These are phyloP conservation scores for Serripes groenlandicus DNA, from an alignment of 2,888 invertebrate genomes.

Conservation along the genomic window DNA sequence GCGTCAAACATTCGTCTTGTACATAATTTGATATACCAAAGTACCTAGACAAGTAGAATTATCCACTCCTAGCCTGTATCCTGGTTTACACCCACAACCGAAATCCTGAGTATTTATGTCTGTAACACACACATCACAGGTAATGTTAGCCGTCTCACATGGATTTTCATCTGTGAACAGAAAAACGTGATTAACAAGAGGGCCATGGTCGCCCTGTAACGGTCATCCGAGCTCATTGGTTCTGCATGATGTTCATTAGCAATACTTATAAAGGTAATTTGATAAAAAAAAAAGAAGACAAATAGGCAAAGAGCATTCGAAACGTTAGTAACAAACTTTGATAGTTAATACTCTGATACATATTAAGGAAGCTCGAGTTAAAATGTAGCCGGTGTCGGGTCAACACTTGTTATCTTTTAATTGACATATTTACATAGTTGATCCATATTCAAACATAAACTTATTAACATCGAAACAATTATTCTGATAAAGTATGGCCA, in stretches of 20 bases:
- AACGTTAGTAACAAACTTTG: not conserved
- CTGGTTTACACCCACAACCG: conserved; percentile 20
- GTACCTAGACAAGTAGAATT: conserved; percentile 32
- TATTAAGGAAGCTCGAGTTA: too few species aligned
- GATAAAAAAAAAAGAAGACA: not conserved
- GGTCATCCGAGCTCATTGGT: not conserved
- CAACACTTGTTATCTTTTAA: not conserved
- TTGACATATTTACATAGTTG: not conserved
- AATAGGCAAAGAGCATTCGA: not conserved
- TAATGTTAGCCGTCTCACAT: conserved; percentile 19
- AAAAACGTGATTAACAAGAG: not conserved
- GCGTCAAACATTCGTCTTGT: too few species aligned
- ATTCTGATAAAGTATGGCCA: not conserved
- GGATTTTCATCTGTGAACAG: conserved; percentile 32
- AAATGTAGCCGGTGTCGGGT: not conserved
- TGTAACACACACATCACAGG: conserved; percentile 23
- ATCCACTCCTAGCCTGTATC: conserved; percentile 32
- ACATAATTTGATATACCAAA: not conserved
- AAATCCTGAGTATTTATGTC: not conserved
- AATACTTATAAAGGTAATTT: not conserved
- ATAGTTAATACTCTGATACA: not conserved
- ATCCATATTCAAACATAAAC: not conserved
- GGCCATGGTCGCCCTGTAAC: not conserved
- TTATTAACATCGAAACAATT: not conserved
- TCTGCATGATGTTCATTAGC: not conserved